Conservation (phyloP, 2,113 vertebrate species). For the Thermophis baileyi region DNA sequence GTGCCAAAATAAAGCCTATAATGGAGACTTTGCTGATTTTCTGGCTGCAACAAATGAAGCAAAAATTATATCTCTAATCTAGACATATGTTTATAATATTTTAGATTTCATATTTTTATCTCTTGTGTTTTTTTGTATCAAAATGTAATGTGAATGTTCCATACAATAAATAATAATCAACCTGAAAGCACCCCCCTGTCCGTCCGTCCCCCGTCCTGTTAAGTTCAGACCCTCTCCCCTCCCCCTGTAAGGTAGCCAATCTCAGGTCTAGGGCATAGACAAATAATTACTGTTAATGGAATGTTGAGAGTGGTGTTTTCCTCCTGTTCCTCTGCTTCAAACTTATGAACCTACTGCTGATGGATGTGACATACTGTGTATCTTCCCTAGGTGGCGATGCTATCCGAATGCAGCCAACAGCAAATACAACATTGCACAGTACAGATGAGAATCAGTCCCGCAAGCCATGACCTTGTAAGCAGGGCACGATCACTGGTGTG, state of each 20-base stretch:
- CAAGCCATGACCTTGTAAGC: slow-evolving; percentile 14
- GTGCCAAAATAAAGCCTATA: neutral
- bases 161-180: neutral
- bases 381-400: neutral
- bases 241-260: neutral
- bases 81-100: neutral
- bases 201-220: neutral
- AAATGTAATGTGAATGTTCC: neutral
- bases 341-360: neutral
- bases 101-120: neutral
- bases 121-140: neutral
- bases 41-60: neutral
- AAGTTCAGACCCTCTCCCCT: neutral
- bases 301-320: neutral
- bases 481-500: neutral
- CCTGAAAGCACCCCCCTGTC: neutral
- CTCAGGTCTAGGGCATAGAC: neutral
- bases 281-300: neutral
- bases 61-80: neutral
- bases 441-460: neutral
- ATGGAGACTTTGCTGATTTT: neutral
- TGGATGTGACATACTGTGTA: neutral
- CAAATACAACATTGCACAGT: neutral
- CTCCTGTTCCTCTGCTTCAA: neutral
- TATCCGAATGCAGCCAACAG: slow-evolving; percentile 13